Conservation (phyloP, 2,113 vertebrate species). For the Strigops habroptila region DNA sequence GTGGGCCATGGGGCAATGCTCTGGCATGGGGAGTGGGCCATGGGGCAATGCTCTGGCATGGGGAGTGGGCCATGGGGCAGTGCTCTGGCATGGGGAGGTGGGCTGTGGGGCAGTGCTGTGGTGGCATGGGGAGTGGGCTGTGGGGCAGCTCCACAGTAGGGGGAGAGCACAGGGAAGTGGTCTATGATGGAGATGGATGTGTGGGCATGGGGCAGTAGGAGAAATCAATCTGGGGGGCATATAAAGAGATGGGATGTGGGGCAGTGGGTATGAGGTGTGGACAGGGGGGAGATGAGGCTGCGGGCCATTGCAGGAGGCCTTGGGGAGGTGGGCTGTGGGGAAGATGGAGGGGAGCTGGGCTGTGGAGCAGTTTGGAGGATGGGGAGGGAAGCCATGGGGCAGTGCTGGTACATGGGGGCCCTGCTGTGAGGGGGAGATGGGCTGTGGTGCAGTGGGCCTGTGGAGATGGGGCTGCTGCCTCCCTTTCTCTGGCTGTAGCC, state of each 20-base stretch:
- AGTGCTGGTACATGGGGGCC: rapidly evolving
- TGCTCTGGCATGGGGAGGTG: neutral
- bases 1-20: neutral
- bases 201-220: neutral
- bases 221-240: neutral
- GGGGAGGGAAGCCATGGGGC: rapidly evolving
- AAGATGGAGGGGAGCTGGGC: neutral
- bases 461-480: neutral
- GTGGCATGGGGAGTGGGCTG: rapidly evolving
- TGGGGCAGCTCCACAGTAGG: neutral
- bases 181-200: too few relatives aligned
- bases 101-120: too few relatives aligned
- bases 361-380: neutral
- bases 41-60: rapidly evolving
- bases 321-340: neutral
- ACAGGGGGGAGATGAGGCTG: neutral
- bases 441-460: neutral
- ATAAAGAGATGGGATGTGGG: too few relatives aligned
- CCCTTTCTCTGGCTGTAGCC: rapidly evolving
- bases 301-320: too few relatives aligned
- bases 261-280: neutral
- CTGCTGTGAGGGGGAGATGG: neutral
- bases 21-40: neutral
- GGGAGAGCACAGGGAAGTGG: rapidly evolving
- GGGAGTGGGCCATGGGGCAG: neutral